Evolutionary conservation across 2,113 vertebrate genomes (phyloP).

Genomic region (Hippocampus abdominalis): DNA sequence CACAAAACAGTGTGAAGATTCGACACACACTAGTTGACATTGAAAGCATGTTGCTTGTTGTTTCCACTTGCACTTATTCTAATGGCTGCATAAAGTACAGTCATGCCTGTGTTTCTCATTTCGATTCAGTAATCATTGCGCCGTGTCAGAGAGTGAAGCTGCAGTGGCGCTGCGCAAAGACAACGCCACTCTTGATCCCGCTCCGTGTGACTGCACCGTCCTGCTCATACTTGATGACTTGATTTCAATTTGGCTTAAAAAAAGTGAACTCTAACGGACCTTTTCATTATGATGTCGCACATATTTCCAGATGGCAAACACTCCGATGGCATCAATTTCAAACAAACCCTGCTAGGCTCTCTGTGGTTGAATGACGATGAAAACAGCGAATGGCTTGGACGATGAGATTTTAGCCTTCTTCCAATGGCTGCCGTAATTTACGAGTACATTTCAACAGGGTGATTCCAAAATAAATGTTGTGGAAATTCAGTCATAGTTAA

Average conservation of each 20-base stretch:
- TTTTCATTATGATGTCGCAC: neutral
- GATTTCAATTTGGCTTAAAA: conserved; percentile 23
- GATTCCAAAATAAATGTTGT: no score
- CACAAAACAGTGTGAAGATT: conserved; percentile 29
- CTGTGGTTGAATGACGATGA: no score
- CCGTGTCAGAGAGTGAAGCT: conserved; percentile 26
- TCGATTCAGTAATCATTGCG: conserved; percentile 26
- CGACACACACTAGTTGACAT: conserved; percentile 10
- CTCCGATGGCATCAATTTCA: no score
- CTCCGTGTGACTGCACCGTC: conserved; percentile 37
- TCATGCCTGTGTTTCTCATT: conserved; percentile 24
- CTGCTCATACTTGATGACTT: conserved; percentile 33
- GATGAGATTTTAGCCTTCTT: no score
- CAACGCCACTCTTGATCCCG: conserved; percentile 31
- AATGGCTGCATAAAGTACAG: conserved; percentile 9
- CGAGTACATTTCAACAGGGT: no score
- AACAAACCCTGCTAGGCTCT: no score
- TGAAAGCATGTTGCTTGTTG: conserved; percentile 63
- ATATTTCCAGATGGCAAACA: neutral
- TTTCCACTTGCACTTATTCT: conserved; percentile 45
- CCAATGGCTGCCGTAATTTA: no score
- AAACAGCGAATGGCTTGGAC: no score
- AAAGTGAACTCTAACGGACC: conserved; percentile 22
- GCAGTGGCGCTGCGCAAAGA: conserved; percentile 39
- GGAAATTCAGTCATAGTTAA: no score